These are phyloP conservation scores for Hassar affinis DNA, from an alignment of 2,113 vertebrate genomes.

Conservation along the genomic window DNA sequence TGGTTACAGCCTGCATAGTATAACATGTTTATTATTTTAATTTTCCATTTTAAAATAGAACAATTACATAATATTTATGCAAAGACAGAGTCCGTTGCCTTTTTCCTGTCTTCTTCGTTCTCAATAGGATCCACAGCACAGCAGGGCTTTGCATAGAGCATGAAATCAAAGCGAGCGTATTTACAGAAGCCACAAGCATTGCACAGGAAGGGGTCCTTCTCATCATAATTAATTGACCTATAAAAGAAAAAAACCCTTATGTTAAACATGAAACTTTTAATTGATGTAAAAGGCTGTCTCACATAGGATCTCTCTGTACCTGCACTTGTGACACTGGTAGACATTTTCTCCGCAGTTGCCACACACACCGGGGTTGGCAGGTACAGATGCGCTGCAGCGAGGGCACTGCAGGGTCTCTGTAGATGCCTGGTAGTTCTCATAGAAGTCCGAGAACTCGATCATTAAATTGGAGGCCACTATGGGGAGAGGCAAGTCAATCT, in stretches of 20 bases:
- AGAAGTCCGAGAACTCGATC: slow-evolving; percentile 98
- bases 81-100: slow-evolving; percentile 68
- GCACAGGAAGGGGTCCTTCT: slow-evolving; percentile 98
- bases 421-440: slow-evolving; percentile 98
- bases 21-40: background rate
- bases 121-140: slow-evolving; percentile 98
- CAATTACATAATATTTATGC: background rate
- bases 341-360: slow-evolving; percentile 98
- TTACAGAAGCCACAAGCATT: slow-evolving; percentile 99
- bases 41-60: background rate
- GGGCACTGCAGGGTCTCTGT: slow-evolving; percentile 97
- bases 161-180: slow-evolving; percentile 98
- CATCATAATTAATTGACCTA: slow-evolving; percentile 97
- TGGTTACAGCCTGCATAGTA: slow-evolving; percentile 86
- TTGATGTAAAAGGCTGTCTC: background rate
- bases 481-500: slow-evolving; percentile 93
- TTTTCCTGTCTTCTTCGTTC: slow-evolving; percentile 97
- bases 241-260: background rate
- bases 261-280: background rate
- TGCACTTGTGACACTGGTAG: slow-evolving; percentile 98
- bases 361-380: slow-evolving; percentile 94
- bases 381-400: slow-evolving; percentile 94
- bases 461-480: slow-evolving; percentile 98
- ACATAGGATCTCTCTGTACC: slow-evolving; percentile 63
- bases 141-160: slow-evolving; percentile 95